Conservation (phyloP, 1,140 invertebrate species). For the Aphaenogaster ashmeadi region DNA sequence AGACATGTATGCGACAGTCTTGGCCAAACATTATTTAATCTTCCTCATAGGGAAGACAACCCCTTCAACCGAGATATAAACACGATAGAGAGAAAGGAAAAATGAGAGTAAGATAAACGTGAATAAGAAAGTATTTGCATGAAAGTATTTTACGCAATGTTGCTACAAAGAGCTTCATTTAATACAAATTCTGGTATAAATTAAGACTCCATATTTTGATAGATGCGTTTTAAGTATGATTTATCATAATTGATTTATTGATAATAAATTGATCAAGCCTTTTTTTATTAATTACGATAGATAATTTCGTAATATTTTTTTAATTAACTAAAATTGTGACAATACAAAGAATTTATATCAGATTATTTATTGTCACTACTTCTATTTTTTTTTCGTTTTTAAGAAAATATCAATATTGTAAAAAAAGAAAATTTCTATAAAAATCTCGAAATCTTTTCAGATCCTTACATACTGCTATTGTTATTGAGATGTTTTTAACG, state of each 20-base stretch:
- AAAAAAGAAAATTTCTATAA: neutral
- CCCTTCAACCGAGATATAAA: neutral
- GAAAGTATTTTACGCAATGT: neutral
- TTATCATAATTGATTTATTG: neutral
- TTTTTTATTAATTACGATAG: neutral
- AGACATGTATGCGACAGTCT: neutral
- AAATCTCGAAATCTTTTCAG: neutral
- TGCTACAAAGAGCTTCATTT: neutral
- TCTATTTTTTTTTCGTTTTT: neutral
- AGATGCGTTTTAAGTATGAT: neutral
- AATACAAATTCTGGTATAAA: neutral
- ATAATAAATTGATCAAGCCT: neutral
- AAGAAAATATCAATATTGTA: neutral
- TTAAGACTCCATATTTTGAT: too few relatives aligned
- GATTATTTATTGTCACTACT: neutral
- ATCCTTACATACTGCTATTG: neutral
- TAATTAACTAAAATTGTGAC: neutral
- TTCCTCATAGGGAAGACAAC: neutral
- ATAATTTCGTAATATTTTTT: neutral
- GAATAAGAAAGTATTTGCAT: neutral
- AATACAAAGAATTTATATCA: neutral
- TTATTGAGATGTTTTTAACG: neutral
- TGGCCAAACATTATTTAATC: neutral
- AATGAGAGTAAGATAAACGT: neutral
- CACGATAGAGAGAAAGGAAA: neutral